Base-by-base conservation (phyloP, 1,140 invertebrate genomes). In the Leptinotarsa lineolata region DNA sequence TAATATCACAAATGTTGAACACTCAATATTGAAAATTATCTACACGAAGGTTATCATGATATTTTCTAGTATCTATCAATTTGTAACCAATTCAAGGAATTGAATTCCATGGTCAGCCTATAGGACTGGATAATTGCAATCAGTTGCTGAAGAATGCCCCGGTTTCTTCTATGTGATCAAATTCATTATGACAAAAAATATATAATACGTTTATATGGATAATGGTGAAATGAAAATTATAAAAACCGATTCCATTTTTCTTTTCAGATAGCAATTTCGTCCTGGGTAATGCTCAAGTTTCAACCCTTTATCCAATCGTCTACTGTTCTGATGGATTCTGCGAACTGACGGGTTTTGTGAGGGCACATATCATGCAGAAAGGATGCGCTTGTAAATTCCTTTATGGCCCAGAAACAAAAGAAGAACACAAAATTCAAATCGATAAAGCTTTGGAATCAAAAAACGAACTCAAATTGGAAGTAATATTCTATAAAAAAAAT, bases 241-340 rank as follows among this genome's bases (percentile, higher is more conserved):
- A 39, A 39, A 3, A 39, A 39, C 30, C 0, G 30, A 39, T 0
- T 11, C 8, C 30, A 39, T 69, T 73, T 75, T 77, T 72, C 30
- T 70, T 91, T 88, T 21, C 92, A 98, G 97, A 98, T 86, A 97
- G 95, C 88, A 98, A 98, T 88, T 98, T 98, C 87, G 96, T 98
- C 80, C 88, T 98, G 84, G 97, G 96, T 79, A 98, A 98, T 89
- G 96, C 97, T 73, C 95, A 97, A 87, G 96, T 97, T 75, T 91
- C 92, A 74, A 85, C 91, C 73, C 84, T 91, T 30, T 95, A 95
- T 88, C 96, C 97, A 76, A 97, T 98, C 86, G 97, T 98, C 74
- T 98, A 98, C 87, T 98, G 97, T 87, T 97, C 95, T 4, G 96
- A 98, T 90, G 97, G 96, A 67, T 98, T 98, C 88, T 97, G 95